A percentile compares a stretch with the other conserved stretches of the same genome.
These are phyloP conservation scores for Camptogramma bilineatum DNA, from an alignment of 2,888 invertebrate species.

Conservation along the genomic window DNA sequence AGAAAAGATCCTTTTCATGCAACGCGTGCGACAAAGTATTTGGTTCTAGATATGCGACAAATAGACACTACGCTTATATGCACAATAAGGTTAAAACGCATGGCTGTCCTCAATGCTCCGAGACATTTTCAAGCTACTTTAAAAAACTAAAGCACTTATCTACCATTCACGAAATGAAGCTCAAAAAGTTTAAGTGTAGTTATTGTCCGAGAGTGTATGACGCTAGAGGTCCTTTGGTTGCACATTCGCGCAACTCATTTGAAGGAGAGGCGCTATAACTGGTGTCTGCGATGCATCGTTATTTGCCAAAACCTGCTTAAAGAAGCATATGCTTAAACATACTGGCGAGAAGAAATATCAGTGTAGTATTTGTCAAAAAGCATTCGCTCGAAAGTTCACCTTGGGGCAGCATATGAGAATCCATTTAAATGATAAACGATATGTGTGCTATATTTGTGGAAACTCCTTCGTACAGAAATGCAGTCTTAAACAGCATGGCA, in stretches of 20 bases:
- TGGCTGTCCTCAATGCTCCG: slow-evolving; percentile 72
- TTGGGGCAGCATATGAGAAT: slow-evolving; percentile 27
- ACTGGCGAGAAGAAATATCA: slow-evolving; percentile 58
- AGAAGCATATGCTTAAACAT: slow-evolving; percentile 55
- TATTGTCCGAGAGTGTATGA: slow-evolving; percentile 72
- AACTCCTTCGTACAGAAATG: slow-evolving; percentile 61
- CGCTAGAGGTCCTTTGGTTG: slow-evolving; percentile 64
- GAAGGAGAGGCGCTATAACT: slow-evolving; percentile 27
- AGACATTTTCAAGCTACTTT: slow-evolving; percentile 72
- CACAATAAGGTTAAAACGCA: slow-evolving; percentile 77
- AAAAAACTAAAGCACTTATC: slow-evolving; percentile 75
- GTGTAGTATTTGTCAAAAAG: slow-evolving; percentile 63
- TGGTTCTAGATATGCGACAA: slow-evolving; percentile 72
- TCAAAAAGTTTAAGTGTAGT: slow-evolving; percentile 73
- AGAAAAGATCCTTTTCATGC: slow-evolving; percentile 64
- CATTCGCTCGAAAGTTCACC: slow-evolving; percentile 41
- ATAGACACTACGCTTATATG: slow-evolving; percentile 77
- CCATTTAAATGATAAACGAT: slow-evolving; percentile 36
- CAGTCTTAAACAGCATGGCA: not conserved
- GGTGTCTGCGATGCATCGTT: slow-evolving; percentile 13
- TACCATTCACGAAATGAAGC: slow-evolving; percentile 65
- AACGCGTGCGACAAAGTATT: slow-evolving; percentile 82
- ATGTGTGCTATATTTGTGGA: slow-evolving; percentile 50
- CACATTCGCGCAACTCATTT: slow-evolving; percentile 18
- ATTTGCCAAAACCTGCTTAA: slow-evolving; percentile 13